Evolutionary conservation across 2,888 invertebrate genomes (phyloP).

Genomic region (Apoderus coryli): DNA sequence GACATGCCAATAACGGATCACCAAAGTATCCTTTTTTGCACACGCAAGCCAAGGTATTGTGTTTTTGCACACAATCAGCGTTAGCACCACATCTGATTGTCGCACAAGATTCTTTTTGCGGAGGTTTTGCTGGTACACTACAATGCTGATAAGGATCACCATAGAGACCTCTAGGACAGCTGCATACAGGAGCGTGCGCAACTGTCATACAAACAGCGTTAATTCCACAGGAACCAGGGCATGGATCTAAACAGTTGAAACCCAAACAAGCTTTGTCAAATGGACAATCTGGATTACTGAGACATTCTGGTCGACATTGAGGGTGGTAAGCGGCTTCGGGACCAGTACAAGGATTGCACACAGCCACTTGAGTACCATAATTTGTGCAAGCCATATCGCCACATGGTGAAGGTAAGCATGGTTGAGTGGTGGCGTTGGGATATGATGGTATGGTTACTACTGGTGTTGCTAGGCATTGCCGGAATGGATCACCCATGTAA

Average conservation of each 20-base stretch:
- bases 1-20: conserved; percentile 63
- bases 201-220: conserved; percentile 57
- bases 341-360: conserved; percentile 64
- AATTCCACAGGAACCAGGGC: conserved; percentile 64
- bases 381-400: conserved; percentile 53
- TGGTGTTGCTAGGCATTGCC: conserved; percentile 48
- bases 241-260: conserved; percentile 62
- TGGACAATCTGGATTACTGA: conserved; percentile 65
- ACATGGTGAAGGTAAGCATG: conserved; percentile 68
- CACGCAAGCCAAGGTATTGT: conserved; percentile 51
- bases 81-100: conserved; percentile 60
- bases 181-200: conserved; percentile 58
- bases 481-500: conserved; percentile 66
- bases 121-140: conserved; percentile 34
- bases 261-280: conserved; percentile 63
- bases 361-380: conserved; percentile 59
- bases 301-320: conserved; percentile 68
- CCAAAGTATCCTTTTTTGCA: conserved; percentile 65
- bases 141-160: conserved; percentile 73
- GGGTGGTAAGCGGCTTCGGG: conserved; percentile 53
- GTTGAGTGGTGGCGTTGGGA: conserved; percentile 37
- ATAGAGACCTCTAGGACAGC: conserved; percentile 48
- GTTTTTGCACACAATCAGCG: conserved; percentile 50
- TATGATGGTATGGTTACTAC: conserved; percentile 27
- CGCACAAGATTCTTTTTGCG: conserved; percentile 44